A percentile compares a stretch with the other conserved stretches of the same genome.
Evolutionary conservation across 2,797 vertebrate species (phyloP).

Genomic region (Phylloscopus collybita): DNA sequence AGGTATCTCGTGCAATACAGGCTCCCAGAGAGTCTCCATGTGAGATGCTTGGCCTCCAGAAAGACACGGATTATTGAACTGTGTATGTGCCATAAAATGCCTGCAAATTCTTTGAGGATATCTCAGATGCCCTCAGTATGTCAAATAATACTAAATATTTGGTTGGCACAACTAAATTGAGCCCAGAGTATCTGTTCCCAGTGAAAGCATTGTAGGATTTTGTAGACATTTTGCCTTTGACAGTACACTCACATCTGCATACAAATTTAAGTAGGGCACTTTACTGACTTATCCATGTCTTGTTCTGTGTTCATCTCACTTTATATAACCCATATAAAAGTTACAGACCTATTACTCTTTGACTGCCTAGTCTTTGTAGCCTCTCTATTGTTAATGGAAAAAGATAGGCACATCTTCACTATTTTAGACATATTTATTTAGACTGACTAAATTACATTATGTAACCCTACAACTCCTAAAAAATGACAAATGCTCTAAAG

Average conservation of each 20-base stretch:
- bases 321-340: not conserved
- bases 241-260: not conserved
- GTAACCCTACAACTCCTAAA: not conserved
- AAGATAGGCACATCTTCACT: not conserved
- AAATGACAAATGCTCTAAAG: not conserved
- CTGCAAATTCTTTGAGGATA: not conserved
- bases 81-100: not conserved
- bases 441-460: not conserved
- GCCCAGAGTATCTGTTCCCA: not conserved
- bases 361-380: not conserved
- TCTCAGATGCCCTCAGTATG: not conserved
- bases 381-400: not conserved
- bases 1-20: not conserved
- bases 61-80: fast-evolving
- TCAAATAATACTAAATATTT: not conserved
- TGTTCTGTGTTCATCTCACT: not conserved
- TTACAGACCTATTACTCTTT: not conserved
- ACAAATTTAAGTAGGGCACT: not conserved
- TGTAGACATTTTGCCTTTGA: not conserved
- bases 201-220: not conserved
- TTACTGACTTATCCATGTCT: not conserved
- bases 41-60: not conserved
- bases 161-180: not conserved
- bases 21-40: not conserved
- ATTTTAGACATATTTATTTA: not conserved